Evolutionary conservation across 2,113 vertebrate genomes (phyloP).

Genomic region (Desmodus rotundus): DNA sequence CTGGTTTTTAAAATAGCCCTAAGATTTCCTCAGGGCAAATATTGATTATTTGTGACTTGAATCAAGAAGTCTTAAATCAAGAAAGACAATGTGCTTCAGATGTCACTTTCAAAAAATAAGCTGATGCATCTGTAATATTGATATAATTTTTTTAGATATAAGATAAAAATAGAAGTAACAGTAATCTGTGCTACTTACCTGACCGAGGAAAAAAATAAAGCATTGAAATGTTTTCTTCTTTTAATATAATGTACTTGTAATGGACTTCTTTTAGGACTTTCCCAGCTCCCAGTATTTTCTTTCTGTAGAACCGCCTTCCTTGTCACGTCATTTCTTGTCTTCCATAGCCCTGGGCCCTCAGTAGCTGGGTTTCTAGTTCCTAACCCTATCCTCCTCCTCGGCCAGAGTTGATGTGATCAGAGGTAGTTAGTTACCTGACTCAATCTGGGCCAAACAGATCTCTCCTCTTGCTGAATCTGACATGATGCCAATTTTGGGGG

Average conservation of each 20-base stretch:
- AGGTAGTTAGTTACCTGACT: neutral
- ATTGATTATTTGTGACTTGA: slow-evolving; percentile 66
- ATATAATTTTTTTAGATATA: neutral
- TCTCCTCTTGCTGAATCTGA: neutral
- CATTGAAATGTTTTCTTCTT: neutral
- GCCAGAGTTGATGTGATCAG: neutral
- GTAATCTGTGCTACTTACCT: neutral
- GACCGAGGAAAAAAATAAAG: neutral
- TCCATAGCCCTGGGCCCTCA: neutral
- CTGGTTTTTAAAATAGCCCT: slow-evolving; percentile 38
- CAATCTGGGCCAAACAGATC: neutral
- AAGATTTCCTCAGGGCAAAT: slow-evolving; percentile 58
- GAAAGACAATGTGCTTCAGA: slow-evolving; percentile 54
- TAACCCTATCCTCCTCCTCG: neutral
- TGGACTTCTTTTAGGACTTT: neutral
- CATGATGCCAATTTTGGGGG: neutral
- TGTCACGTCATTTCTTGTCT: neutral
- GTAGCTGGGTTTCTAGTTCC: neutral
- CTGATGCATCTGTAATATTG: slow-evolving; percentile 10
- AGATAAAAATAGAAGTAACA: slow-evolving; percentile 17
- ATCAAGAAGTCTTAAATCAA: slow-evolving; percentile 52
- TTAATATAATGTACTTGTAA: neutral
- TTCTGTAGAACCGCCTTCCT: neutral
- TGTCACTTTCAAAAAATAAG: slow-evolving; percentile 22
- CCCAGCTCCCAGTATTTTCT: neutral